phyloP scores from a whole-genome alignment of 2,797 vertebrate species.

The Amblyopsis hoosieri region DNA sequence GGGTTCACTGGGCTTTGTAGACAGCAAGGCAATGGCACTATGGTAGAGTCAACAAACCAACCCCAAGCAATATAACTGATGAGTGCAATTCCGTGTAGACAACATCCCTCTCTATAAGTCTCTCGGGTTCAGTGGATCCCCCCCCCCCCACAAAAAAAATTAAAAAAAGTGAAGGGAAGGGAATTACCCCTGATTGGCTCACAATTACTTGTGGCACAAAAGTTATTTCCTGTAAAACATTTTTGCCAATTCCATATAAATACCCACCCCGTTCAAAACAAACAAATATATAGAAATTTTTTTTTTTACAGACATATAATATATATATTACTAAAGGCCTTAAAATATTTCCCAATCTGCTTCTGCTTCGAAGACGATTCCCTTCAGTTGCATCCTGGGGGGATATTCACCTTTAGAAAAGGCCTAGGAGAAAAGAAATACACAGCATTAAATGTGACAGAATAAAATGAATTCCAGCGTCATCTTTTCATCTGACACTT shows the following conservation, averaged over 20 bases:
- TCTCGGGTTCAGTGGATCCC: conserved; percentile 49
- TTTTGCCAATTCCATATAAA: conserved; percentile 60
- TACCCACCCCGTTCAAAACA: conserved; percentile 64
- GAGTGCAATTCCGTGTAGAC: conserved; percentile 69
- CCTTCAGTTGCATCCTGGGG: conserved; percentile 63
- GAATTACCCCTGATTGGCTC: conserved; percentile 64
- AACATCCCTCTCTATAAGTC: conserved; percentile 44
- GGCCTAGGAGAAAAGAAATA: conserved; percentile 58
- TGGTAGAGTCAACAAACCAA: no score
- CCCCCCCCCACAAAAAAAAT: conserved; percentile 14
- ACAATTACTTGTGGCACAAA: conserved; percentile 73
- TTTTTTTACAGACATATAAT: conserved; percentile 65
- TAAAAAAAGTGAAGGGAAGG: conserved; percentile 41
- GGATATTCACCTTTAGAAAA: conserved; percentile 49
- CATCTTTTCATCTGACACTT: background rate
- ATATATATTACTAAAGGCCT: conserved; percentile 79
- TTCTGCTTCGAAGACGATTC: conserved; percentile 72
- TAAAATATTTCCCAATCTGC: conserved; percentile 76
- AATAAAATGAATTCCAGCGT: background rate
- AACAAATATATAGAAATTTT: conserved; percentile 75
- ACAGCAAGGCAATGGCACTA: no score
- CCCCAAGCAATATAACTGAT: conserved; percentile 11
- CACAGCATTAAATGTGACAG: background rate
- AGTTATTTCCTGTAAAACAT: conserved; percentile 75
- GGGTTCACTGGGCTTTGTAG: no score